Evolutionary conservation across 2,113 vertebrate species (phyloP), one percentile per base, ranked within the genome.

Genomic region (Polyodon spathula): DNA sequence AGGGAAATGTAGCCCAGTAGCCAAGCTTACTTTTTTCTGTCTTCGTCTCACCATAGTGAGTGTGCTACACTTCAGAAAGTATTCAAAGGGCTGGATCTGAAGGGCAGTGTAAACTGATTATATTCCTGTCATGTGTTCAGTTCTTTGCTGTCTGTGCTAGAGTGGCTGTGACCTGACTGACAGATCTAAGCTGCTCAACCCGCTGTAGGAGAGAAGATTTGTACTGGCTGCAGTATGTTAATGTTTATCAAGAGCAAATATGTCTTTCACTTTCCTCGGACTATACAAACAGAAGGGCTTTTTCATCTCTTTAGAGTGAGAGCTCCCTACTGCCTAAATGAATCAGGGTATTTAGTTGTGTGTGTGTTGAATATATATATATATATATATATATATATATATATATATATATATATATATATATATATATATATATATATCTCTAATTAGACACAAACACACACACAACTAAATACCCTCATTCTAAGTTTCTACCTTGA

Each of bases 151-250:
- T 41, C 17, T 44, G 15, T 15, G 57, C 57, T 6, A n/a, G 56
- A n/a, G n/a, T n/a, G n/a, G n/a, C n/a, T n/a, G n/a, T n/a, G n/a
- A 8, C 12, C 46, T 50, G 57, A 58, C 57, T 57, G 57, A 58
- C 57, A 58, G 16, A 37, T 44, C 57, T 27, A 16, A 44, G 57
- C 41, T 58, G 40, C 12, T 44, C 40, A 1, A 8, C 10, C 46
- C n/a, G 46, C 46, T n/a, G n/a, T n/a, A 10, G n/a, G 46, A 37
- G 57, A 58, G 41, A 46, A 41, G 16, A 44, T 1, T 44, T 40
- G 37, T 58, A 27, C 41, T n/a, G 10, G 11, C 4, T 7, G 46
- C 46, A 4, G 46, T 50, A 50, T 50, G 10, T 50, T 50, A 50
- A 12, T 50, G 46, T 50, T 12, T 50, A 50, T 50, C 46, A 50